Evolutionary conservation across 2,797 vertebrate genomes (phyloP), one percentile per base, ranked within the genome.

Genomic region (Podargus strigoides): DNA sequence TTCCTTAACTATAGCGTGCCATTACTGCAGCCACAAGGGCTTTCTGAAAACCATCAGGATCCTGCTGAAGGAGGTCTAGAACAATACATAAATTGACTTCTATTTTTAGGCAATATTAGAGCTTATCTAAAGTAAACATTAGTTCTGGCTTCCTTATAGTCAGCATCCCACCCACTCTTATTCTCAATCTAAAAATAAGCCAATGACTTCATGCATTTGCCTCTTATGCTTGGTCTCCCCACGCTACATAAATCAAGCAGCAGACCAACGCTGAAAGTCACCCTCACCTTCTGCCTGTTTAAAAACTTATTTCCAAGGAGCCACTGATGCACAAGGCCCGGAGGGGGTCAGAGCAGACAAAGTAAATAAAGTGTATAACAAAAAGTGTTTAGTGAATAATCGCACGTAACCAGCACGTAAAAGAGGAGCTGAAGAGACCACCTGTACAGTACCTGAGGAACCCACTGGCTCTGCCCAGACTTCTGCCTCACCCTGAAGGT

Each of bases 31-130:
- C 81, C 91, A 69, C 59, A 67, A 87, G 81, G 53, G 60, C 52
- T 87, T 80, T 90, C 62, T 90, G 72, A 80, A 89, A 94, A 66
- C 73, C 78, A 82, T 10, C 59, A 30, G 37, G 63, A 87, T 95
- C 63, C 55, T 84, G 66, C 50, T 52, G 66, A 74, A 92, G 63
- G 52, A 74, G 53, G 56, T 49, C 82, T 47, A 26, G 32, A 94
- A 75, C 52, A 78, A 93, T 34, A 89, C 18, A 73, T 55, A 84
- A 79, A 67, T 27, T 15, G 5, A 63, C 42, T 82, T 86, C 70
- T 94, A 89, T 87, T 94, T 92, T 91, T 63, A 91, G 85, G 74
- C 67, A 69, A 5, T 87, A 93, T 82, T 49, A 74, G 47, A 92
- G 42, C 28, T 92, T 90, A 91, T 81, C 93, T 90, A 78, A 89